A percentile compares a stretch with the other conserved stretches of the same genome.
These are phyloP conservation scores for Saccopteryx leptura DNA, from an alignment of 2,113 vertebrate species.

Conservation along the genomic window DNA sequence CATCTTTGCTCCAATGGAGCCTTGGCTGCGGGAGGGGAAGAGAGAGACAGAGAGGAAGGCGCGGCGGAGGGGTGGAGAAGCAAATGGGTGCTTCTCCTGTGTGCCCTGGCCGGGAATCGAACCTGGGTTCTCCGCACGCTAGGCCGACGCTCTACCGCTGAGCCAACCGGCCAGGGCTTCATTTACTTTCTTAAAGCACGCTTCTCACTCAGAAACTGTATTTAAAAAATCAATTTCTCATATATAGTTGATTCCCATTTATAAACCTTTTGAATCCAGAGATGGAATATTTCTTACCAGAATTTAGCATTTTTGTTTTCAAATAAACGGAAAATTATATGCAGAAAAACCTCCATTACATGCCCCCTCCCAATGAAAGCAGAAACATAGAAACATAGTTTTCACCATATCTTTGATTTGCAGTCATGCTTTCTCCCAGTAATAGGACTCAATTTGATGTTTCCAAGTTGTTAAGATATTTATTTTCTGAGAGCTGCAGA, in stretches of 20 bases:
- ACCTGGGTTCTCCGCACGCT: too few relatives aligned
- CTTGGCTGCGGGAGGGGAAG: too few relatives aligned
- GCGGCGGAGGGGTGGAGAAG: too few relatives aligned
- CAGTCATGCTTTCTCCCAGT: neutral
- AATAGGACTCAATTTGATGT: neutral
- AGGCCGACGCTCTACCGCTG: too few relatives aligned
- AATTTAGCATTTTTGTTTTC: conserved; percentile 1
- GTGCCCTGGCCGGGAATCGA: too few relatives aligned
- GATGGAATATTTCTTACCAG: neutral
- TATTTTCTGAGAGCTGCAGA: conserved; percentile 30
- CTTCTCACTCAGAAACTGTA: neutral
- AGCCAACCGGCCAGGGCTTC: too few relatives aligned
- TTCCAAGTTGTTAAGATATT: conserved; percentile 43
- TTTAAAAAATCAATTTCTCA: conserved; percentile 59
- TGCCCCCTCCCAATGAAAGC: neutral
- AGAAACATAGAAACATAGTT: neutral
- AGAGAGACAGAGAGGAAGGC: too few relatives aligned
- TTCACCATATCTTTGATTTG: conserved; percentile 1
- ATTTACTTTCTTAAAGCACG: conserved; percentile 57
- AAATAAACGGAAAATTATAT: conserved; percentile 42
- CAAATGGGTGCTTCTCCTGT: too few relatives aligned
- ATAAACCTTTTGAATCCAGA: conserved; percentile 43
- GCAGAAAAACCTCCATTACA: conserved; percentile 43
- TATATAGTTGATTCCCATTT: conserved; percentile 20
- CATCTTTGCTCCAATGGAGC: too few relatives aligned